Conservation (phyloP, 2,888 invertebrate species). For the Gryllus longicercus region DNA sequence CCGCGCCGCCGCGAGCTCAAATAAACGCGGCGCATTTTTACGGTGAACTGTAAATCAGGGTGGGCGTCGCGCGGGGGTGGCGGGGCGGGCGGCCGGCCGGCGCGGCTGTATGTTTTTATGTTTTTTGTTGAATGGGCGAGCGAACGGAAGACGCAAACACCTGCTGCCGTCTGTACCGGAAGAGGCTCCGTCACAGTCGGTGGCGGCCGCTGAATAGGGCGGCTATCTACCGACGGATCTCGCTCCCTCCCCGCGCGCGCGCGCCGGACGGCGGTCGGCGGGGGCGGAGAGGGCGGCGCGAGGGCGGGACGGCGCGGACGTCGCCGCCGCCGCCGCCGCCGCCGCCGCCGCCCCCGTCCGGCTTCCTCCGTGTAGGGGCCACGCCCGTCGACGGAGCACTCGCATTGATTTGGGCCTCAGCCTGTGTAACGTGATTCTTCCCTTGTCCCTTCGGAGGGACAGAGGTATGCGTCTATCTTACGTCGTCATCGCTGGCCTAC, state of each 20-base stretch:
- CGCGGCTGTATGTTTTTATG: background rate
- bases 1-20: background rate
- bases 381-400: no score
- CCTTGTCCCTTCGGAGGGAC: no score
- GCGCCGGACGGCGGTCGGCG: background rate
- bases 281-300: background rate
- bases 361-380: background rate
- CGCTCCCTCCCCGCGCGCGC: background rate
- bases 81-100: background rate
- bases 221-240: background rate
- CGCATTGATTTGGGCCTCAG: no score
- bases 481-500: no score
- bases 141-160: conserved; percentile 10
- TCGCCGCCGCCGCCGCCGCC: background rate
- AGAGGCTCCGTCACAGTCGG: conserved; percentile 17
- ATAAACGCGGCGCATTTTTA: background rate
- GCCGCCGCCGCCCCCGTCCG: background rate
- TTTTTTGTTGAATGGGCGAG: background rate
- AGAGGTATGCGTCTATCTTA: no score
- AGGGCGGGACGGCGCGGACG: background rate
- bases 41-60: background rate
- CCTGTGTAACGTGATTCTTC: no score
- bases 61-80: background rate
- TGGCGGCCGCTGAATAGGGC: background rate
- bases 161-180: conserved; percentile 17